These are phyloP conservation scores for Podarcis cretensis DNA, from an alignment of 2,113 vertebrate species.

Conservation along the genomic window DNA sequence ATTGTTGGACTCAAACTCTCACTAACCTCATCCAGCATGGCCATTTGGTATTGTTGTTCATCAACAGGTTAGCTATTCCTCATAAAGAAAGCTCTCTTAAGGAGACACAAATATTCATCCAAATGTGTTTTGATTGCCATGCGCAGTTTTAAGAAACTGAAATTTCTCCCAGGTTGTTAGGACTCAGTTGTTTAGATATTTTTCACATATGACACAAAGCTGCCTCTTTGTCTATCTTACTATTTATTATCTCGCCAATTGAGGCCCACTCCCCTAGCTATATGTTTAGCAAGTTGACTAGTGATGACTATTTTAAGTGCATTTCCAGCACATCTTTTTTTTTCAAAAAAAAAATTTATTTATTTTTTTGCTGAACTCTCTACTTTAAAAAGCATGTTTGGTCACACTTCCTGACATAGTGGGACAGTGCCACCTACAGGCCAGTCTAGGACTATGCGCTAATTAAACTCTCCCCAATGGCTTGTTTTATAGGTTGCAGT, in stretches of 20 bases:
- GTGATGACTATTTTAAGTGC: not conserved
- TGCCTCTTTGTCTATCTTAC: not conserved
- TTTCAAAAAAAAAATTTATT: conserved; percentile 13
- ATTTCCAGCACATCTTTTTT: not conserved
- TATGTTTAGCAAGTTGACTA: not conserved
- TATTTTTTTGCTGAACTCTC: conserved; percentile 14
- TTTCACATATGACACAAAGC: not conserved
- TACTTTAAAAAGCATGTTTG: accelerated
- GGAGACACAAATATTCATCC: not conserved
- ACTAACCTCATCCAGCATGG: too few relatives aligned
- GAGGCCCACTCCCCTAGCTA: not conserved
- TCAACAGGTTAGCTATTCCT: too few relatives aligned
- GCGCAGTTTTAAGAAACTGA: not conserved
- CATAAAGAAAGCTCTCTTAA: too few relatives aligned
- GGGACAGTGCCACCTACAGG: conserved; percentile 38
- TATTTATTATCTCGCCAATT: not conserved
- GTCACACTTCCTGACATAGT: not conserved
- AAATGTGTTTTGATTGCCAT: not conserved
- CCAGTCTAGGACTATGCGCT: conserved; percentile 3
- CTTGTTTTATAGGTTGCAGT: not conserved
- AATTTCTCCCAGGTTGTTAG: not conserved
- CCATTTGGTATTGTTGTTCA: too few relatives aligned
- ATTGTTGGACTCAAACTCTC: too few relatives aligned
- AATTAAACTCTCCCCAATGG: accelerated
- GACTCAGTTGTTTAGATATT: not conserved